Evolutionary conservation across 2,113 vertebrate genomes (phyloP), one percentile per base, ranked within the genome.

Genomic region (Leucoraja erinaceus): DNA sequence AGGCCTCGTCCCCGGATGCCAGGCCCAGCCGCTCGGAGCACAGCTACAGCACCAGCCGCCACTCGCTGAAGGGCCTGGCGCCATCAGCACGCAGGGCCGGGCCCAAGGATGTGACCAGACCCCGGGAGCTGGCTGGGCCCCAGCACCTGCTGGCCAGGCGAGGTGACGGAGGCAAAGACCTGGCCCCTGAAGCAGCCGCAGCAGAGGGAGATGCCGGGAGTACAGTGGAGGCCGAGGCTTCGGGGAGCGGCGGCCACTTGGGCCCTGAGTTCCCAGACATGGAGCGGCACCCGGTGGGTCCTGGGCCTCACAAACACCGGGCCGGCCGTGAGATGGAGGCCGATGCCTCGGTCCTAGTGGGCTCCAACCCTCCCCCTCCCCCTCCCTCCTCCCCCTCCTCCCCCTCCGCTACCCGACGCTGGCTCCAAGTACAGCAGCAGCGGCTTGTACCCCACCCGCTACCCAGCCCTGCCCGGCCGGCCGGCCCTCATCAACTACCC

Each of bases 41-140:
- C 38, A 91, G 90, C 63, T 91, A 91, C 90, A 91, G 90, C 38
- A 91, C 90, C 8, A 72, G 31, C 0, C 90, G 90, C 16, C 90
- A 72, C 33, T 38, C 90, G 0, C 10, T 72, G 68, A 91, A 91
- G 7, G 88, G 63, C 4, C 5, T 11, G 63, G 59, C 7, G 0
- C 14, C 31, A 0, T 31, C 61, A 14, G 9, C n/a, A 1, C n/a
- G 86, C 11, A 68, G 11, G 11, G 86, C 12, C 8, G 38, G 38
- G 38, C 38, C 38, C 38, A 47, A 47, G 38, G 38, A 47, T 47
- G 38, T 47, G 0, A 0, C 8, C 78, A 81, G 78, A 12, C 12
- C 8, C 16, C 5, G 1, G 86, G 66, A 70, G 7, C 4, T 31
- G 33, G 88, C 38, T 3, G 38, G 38, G 38, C 38, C 38, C 38